A percentile compares a stretch with the other conserved stretches of the same genome.
phyloP scores from a whole-genome alignment of 2,113 vertebrate genomes.

The Onychostruthus taczanowskii region DNA sequence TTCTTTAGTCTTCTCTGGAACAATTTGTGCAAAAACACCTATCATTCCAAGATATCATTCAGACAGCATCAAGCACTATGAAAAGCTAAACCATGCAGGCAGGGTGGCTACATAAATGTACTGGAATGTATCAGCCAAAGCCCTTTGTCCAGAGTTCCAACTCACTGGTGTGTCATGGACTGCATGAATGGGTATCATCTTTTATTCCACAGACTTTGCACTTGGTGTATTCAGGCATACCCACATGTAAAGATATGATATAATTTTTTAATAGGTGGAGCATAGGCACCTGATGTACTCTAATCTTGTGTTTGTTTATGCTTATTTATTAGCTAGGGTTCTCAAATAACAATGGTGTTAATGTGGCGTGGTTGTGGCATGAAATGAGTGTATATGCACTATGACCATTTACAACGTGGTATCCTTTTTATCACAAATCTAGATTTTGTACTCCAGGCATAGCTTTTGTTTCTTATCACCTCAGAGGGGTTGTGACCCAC shows the following conservation, averaged over 20 bases:
- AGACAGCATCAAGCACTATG: not conserved
- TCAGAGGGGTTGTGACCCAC: not conserved
- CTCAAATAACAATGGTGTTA: not conserved
- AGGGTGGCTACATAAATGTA: not conserved
- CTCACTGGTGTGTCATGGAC: not conserved
- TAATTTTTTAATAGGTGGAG: not conserved
- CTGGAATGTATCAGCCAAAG: not conserved
- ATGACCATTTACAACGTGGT: not conserved
- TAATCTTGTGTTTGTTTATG: conserved; percentile 15
- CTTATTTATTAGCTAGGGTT: not conserved
- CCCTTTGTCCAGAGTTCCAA: not conserved
- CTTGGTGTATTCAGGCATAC: not conserved
- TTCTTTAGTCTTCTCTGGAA: not conserved
- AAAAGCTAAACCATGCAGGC: not conserved
- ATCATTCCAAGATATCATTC: not conserved
- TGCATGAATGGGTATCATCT: not conserved
- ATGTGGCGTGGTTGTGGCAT: rapidly evolving
- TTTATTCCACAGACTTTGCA: not conserved
- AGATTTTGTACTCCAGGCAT: not conserved
- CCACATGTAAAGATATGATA: not conserved
- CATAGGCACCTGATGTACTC: not conserved
- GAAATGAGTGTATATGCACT: not conserved
- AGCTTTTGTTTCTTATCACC: not conserved
- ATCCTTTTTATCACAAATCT: not conserved
- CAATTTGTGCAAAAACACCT: not conserved